Conservation (phyloP, 2,113 vertebrate species). For the Phylloscopus whistleri region DNA sequence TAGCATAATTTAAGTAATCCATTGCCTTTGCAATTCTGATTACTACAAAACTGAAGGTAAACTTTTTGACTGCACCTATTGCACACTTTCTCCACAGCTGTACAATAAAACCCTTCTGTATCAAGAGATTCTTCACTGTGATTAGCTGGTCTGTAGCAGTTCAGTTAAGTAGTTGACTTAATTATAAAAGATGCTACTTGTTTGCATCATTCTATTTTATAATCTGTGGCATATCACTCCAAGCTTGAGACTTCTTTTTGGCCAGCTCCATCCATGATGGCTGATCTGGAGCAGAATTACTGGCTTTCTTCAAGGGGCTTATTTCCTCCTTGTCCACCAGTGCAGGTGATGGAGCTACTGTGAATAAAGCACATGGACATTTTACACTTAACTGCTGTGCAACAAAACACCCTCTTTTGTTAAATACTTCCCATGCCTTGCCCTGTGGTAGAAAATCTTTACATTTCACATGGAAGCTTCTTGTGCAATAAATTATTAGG, state of each 20-base stretch:
- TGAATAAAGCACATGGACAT: not conserved
- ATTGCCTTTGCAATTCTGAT: not conserved
- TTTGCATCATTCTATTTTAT: conserved; percentile 68
- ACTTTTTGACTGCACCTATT: conserved; percentile 54
- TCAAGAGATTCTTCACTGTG: conserved; percentile 16
- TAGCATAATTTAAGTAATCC: conserved; percentile 1
- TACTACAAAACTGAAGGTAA: conserved; percentile 37
- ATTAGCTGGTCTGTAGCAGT: conserved; percentile 26
- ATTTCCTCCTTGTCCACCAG: conserved; percentile 71
- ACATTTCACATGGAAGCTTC: not conserved
- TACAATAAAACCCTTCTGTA: conserved; percentile 25
- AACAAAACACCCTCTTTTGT: not conserved
- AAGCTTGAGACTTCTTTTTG: conserved; percentile 96
- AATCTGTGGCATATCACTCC: conserved; percentile 88
- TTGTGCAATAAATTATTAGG: not conserved
- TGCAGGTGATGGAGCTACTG: conserved; percentile 46
- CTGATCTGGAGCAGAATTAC: conserved; percentile 71
- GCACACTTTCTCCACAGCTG: conserved; percentile 48
- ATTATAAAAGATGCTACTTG: not conserved
- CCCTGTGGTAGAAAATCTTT: not conserved
- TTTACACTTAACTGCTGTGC: not conserved
- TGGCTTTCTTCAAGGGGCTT: conserved; percentile 71
- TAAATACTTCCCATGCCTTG: not conserved
- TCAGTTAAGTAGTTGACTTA: not conserved
- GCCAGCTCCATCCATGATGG: conserved; percentile 97